Conservation (phyloP, 2,888 invertebrate genomes). For the Hylaea fasciaria region DNA sequence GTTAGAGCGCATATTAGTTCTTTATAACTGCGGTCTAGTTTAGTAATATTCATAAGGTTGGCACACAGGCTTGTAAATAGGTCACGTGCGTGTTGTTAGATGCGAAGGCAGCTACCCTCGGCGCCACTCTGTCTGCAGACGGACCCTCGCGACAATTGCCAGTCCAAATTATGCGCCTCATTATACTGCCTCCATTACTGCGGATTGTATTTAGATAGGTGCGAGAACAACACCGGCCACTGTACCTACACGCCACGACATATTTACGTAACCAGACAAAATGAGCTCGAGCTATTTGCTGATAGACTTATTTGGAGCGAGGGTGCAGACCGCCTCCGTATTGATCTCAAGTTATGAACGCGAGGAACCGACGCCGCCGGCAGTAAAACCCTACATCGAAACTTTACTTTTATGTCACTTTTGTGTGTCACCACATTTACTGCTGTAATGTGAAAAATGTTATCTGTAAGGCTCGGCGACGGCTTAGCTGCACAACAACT, state of each 20-base stretch:
- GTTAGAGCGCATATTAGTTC: neutral
- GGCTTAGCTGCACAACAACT: slow-evolving; percentile 14
- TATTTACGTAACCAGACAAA: slow-evolving; percentile 33
- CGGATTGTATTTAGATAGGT: slow-evolving; percentile 14
- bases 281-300: slow-evolving; percentile 22
- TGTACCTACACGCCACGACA: slow-evolving; percentile 4
- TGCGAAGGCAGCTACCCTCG: slow-evolving; percentile 45
- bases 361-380: slow-evolving; percentile 47
- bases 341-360: slow-evolving; percentile 71
- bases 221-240: slow-evolving; percentile 14
- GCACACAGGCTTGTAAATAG: slow-evolving; percentile 35
- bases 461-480: slow-evolving; percentile 10
- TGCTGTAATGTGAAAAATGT: slow-evolving; percentile 26
- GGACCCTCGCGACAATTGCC: slow-evolving; percentile 40
- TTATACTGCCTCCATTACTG: slow-evolving; percentile 35
- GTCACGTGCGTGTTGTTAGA: slow-evolving; percentile 48
- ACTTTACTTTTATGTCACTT: slow-evolving; percentile 37
- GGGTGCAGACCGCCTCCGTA: slow-evolving; percentile 69
- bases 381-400: slow-evolving; percentile 57
- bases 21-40: slow-evolving; percentile 10
- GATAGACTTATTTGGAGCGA: slow-evolving; percentile 45
- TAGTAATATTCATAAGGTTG: slow-evolving; percentile 14
- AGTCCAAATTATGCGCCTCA: slow-evolving; percentile 37
- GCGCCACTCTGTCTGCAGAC: slow-evolving; percentile 67
- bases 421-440: slow-evolving; percentile 38